Evolutionary conservation across 30 jellyfish, hydroid and myxozoan species (phyloP), one percentile per base, ranked within the genome.

Genomic region (Turritopsis dohrnii): DNA sequence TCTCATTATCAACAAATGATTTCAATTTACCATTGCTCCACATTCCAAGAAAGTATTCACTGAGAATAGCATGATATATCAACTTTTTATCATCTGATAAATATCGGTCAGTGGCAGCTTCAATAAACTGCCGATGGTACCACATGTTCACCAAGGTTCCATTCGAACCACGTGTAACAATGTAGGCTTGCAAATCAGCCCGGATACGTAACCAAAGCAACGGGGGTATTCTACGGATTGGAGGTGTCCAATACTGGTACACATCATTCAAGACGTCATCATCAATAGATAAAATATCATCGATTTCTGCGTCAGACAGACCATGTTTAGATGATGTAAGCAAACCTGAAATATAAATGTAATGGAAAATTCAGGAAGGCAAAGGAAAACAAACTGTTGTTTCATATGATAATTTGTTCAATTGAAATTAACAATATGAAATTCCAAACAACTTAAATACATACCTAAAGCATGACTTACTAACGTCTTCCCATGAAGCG

Each of bases 171-270:
- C 95, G 72, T 79, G 80, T 89, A 31, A 80, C 92, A 52, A 90
- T 81, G 72, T 86, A 90, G 16, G 89, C 81, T 65, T 85, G 77
- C 29, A 90, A 82, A 71, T 85, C 97, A 24, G 79, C 82, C 29
- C 85, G 85, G 53, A 90, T 22, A 18, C 95, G 95, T 8, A 90
- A 60, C 97, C 97, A 90, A 21, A 86, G 90, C 27, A 90, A 79
- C 28, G 97, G 89, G 54, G 97, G 95, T 28, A 90, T 86, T 28
- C 97, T 90, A 17, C 97, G 91, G 54, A 90, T 86, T 53, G 97
- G 97, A 3, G 97, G 97, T 1, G 83, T 88, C 97, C 97, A 90
- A 74, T 90, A 83, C 83, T 90, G 95, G 71, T 73, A 90, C 28
- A 90, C 95, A 76, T 90, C 97, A 52, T 90, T 89, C 30, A 90